These are phyloP conservation scores for Asbolus verrucosus DNA, from an alignment of 1,140 invertebrate species.

Conservation along the genomic window DNA sequence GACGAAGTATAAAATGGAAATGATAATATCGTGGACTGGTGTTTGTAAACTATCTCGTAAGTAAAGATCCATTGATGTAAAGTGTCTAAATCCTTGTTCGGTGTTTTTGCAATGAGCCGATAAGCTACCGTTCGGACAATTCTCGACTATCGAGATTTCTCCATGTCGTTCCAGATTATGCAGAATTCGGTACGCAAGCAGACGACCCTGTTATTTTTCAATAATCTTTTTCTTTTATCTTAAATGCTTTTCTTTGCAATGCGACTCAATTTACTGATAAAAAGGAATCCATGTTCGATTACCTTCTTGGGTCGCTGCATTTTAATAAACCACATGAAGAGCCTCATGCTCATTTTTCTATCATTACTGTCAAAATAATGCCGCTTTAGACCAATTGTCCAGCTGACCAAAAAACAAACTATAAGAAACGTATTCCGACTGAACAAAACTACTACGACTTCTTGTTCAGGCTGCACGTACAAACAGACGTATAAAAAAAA, in stretches of 20 bases:
- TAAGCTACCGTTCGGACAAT: constrained; percentile 43
- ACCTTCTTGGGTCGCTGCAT: constrained; percentile 31
- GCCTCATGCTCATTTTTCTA: background rate
- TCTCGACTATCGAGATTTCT: constrained; percentile 43
- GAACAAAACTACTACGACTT: no score
- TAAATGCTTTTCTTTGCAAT: constrained; percentile 50
- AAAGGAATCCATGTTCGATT: constrained; percentile 48
- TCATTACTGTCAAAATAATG: background rate
- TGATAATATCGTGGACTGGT: constrained; percentile 17
- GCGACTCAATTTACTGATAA: constrained; percentile 52
- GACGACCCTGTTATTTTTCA: constrained; percentile 51
- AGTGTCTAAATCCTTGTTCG: constrained; percentile 36
- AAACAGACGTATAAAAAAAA: no score
- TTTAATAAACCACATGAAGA: constrained; percentile 19
- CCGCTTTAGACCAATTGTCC: no score
- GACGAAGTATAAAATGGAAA: constrained; percentile 27
- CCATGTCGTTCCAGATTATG: constrained; percentile 49
- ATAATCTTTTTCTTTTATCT: constrained; percentile 53
- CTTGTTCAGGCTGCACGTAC: no score
- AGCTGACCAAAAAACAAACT: no score
- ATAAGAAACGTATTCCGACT: no score
- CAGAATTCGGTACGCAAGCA: constrained; percentile 42
- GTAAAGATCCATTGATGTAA: constrained; percentile 29
- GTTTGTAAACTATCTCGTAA: constrained; percentile 34
- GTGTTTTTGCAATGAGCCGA: constrained; percentile 33